Percentiles rank a stretch among this genome's conserved stretches.
Evolutionary conservation across 2,113 vertebrate species (phyloP).

Genomic region (Egretta garzetta): DNA sequence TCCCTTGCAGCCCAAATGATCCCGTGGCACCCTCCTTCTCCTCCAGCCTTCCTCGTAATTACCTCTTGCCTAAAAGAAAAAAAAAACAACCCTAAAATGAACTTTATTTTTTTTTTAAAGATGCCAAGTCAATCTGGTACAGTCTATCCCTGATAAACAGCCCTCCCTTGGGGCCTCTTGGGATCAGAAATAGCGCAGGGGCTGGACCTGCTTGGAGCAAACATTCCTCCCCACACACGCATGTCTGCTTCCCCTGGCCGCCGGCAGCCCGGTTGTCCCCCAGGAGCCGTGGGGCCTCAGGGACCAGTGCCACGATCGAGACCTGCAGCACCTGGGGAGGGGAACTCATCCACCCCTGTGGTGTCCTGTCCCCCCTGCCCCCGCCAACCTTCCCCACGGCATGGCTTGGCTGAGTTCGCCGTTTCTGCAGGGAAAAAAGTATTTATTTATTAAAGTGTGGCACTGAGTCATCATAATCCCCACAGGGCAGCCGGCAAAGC

Average conservation of each 20-base stretch:
- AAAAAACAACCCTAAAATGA: neutral
- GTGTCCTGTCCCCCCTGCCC: too few relatives aligned
- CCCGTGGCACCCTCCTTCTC: neutral
- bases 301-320: neutral
- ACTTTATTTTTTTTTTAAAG: neutral
- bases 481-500: neutral
- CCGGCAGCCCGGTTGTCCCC: neutral
- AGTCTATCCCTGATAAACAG: constrained; percentile 59
- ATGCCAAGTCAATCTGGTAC: constrained; percentile 58
- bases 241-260: neutral
- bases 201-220: constrained; percentile 6
- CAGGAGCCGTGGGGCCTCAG: fast-evolving
- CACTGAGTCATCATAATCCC: neutral
- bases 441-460: neutral
- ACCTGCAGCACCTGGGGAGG: fast-evolving
- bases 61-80: neutral
- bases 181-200: constrained; percentile 24
- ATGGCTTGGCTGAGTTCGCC: fast-evolving
- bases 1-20: neutral
- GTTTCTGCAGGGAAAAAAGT: neutral
- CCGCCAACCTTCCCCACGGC: fast-evolving
- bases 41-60: neutral
- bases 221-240: constrained; percentile 19
- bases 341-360: neutral
- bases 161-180: neutral